Base-by-base conservation (phyloP, 2,113 vertebrate species). In the Saimiri boliviensis region DNA sequence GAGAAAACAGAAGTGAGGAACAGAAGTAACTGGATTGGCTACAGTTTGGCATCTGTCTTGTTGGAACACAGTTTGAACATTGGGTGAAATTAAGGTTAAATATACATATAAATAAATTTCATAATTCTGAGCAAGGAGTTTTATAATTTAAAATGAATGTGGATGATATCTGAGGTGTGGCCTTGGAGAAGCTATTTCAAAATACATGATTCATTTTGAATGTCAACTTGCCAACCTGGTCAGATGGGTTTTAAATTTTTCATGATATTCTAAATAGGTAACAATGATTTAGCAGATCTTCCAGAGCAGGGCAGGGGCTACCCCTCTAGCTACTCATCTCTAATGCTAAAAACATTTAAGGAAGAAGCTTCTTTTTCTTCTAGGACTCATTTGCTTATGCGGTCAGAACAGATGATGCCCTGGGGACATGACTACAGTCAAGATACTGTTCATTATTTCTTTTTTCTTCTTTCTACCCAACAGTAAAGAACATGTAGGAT, bases 321-420 rank as follows among this genome's bases (percentile, higher is more conserved):
- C 23, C 6, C 25, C 20, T 82, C 23, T 14, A 40, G 54, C 19
- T 13, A 84, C 54, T n/a, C 25, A 6, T 20, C 8, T 77, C 23
- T 42, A 52, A 66, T 21, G 66, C 9, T 30, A 30, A 79, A 79
- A n/a, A 27, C 40, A 54, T 9, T 25, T n/a, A 68, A 66, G 8
- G 27, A 86, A 25, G n/a, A 80, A 49, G 1, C 27, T 5, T 79
- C 14, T 42, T 79, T 10, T 20, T 21, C 27, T 32, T 47, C 58
- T 8, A 4, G 13, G 45, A 7, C 79, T 49, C 86, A 17, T 40
- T 60, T 37, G 76, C 47, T 52, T 56, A 2, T 63, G 42, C 63
- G 37, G 8, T 20, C 32, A 12, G n/a, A 0, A 20, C 7, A 5
- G 5, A 23, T 3, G 2, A 4, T 42, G 35, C 4, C 1, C 60